Percentiles rank a stretch among this genome's conserved stretches.
Evolutionary conservation across 2,113 vertebrate species (phyloP).

Genomic region (Benitochromis conjunctus): DNA sequence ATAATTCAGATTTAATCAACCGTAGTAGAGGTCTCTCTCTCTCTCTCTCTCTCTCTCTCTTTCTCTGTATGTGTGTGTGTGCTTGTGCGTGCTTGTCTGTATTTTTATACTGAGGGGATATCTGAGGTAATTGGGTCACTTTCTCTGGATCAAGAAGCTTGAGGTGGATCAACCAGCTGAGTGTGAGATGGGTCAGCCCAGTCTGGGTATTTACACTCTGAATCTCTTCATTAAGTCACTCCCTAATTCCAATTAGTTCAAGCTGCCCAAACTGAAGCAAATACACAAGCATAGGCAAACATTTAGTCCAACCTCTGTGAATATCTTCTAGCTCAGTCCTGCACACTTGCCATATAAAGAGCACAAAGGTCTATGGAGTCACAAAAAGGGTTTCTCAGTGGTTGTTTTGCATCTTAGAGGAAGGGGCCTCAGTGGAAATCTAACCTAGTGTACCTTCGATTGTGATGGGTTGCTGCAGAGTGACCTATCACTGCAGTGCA

Average conservation of each 20-base stretch:
- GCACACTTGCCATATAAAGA: not conserved
- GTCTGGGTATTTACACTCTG: constrained; percentile 5
- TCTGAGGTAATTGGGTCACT: not conserved
- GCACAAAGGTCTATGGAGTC: not conserved
- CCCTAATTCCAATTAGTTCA: constrained; percentile 24
- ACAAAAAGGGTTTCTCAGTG: not conserved
- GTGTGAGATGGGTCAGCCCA: not conserved
- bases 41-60: not conserved
- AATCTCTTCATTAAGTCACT: constrained; percentile 12
- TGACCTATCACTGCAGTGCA: not conserved
- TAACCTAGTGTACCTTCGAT: not conserved
- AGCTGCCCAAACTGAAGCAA: not conserved
- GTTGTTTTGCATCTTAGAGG: not conserved
- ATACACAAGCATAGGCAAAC: not conserved
- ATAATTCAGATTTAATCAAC: not conserved
- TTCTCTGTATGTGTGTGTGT: not conserved
- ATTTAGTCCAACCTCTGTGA: not conserved
- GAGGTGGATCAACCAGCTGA: not conserved
- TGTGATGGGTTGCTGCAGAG: not conserved
- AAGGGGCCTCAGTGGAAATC: not conserved
- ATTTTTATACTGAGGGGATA: not conserved
- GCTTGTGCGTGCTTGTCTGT: not conserved
- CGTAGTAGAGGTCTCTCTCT: not conserved
- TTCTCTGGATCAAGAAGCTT: constrained; percentile 3
- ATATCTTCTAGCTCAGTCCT: not conserved